Conservation (phyloP, 1,140 invertebrate genomes). For the Goniozus legneri region DNA sequence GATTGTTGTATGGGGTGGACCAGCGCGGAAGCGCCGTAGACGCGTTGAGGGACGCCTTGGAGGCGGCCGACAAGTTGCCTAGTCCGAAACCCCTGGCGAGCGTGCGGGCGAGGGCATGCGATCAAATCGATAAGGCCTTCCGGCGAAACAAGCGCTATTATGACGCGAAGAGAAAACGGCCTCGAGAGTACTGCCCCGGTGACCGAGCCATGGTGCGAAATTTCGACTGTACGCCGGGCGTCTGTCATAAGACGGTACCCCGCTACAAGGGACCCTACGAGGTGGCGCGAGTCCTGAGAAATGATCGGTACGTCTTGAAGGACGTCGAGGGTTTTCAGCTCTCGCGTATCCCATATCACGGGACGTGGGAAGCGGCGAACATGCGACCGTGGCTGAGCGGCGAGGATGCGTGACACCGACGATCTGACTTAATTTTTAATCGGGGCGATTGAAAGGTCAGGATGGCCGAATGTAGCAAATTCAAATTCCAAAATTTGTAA, state of each 20-base stretch:
- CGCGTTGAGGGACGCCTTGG: not conserved
- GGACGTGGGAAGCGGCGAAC: not conserved
- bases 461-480: no score
- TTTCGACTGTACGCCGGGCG: not conserved
- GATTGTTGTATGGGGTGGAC: constrained; percentile 2
- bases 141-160: not conserved
- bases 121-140: not conserved
- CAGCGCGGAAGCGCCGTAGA: not conserved
- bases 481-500: no score
- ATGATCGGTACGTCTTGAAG: not conserved
- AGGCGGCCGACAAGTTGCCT: not conserved
- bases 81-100: not conserved
- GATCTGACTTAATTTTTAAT: no score
- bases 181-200: not conserved
- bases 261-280: constrained; percentile 2
- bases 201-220: constrained; percentile 8
- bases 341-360: not conserved
- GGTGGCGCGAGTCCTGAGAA: not conserved
- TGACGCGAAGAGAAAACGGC: not conserved
- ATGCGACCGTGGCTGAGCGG: not conserved
- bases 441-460: no score
- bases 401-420: no score
- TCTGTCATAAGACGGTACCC: constrained; percentile 6
- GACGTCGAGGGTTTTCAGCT: not conserved
- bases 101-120: not conserved